Evolutionary conservation across 2,797 vertebrate genomes (phyloP), one percentile per base, ranked within the genome.

Genomic region (Gastrophryne carolinensis): DNA sequence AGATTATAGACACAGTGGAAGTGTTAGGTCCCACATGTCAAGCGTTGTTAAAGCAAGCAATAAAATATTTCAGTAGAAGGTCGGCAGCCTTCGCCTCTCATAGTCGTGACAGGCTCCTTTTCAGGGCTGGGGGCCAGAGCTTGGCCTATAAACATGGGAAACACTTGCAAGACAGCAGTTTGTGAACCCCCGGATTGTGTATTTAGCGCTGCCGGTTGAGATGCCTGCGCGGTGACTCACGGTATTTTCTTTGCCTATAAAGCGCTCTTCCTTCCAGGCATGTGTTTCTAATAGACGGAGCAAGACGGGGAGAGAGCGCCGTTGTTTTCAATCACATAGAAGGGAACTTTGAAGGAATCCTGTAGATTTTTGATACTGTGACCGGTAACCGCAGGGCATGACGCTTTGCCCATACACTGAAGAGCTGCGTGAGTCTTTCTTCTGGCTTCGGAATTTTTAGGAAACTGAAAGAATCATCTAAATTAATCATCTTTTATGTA

Each of bases 201-300:
- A 21, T 26, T 17, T 29, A 27, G 12, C 21, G 64, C 54, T 58
- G 37, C 54, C 23, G 30, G 8, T 32, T 17, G 47, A 12, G 32
- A 37, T 54, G 23, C 44, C 70, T 54, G 4, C 24, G 37, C 24
- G 24, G 72, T 65, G 52, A 54, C 13, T 47, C 49, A 72, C 23
- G 32, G 5, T 41, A 21, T 35, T 53, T 50, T 9, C 23, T 60
- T 15, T 15, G 39, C 30, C 58, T 63, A 39, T 73, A 61, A 67
- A 77, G 73, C 72, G 80, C 83, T 82, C 82, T 13, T 80, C 62
- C 83, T 77, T 74, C n/a, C 65, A 65, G 72, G 35, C 85, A 86
- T 85, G 80, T 87, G 84, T 80, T 89, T 87, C 82, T 78, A 82
- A 81, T 86, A 86, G 79, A 52, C 79, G 60, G 75, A 67, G 81